Conservation (phyloP, 1,140 invertebrate species). For the Panagrolaimus sp. region DNA sequence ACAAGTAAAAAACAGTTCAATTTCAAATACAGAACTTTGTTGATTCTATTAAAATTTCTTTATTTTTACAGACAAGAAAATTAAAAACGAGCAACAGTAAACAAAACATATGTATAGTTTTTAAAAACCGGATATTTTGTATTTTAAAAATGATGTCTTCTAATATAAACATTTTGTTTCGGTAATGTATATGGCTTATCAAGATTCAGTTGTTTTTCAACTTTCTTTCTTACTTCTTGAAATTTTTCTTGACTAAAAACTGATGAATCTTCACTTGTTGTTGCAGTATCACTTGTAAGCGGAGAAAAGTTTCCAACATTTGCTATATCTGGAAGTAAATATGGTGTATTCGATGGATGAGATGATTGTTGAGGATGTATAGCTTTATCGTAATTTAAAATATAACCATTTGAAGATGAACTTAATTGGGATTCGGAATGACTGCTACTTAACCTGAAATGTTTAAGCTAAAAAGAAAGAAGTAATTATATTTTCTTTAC, state of each 20-base stretch:
- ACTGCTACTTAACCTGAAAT: constrained; percentile 7
- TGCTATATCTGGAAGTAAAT: neutral
- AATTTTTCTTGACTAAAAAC: neutral
- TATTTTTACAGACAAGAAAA: no score
- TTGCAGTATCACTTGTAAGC: neutral
- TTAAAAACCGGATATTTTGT: no score
- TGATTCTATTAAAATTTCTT: no score
- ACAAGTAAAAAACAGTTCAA: no score
- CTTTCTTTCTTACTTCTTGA: constrained; percentile 6
- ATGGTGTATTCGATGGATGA: neutral
- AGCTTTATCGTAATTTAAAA: neutral
- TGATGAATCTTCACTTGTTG: neutral
- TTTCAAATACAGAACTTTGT: no score
- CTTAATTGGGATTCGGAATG: neutral
- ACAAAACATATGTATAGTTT: no score
- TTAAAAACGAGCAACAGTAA: no score
- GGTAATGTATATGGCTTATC: neutral
- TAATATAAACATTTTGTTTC: neutral
- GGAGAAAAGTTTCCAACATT: neutral
- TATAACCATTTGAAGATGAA: neutral
- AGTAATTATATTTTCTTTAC: neutral
- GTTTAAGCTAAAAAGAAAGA: neutral
- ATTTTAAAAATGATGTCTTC: no score
- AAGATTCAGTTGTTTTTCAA: neutral
- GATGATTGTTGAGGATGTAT: neutral